Evolutionary conservation across 2,797 vertebrate genomes (phyloP), one percentile per base, ranked within the genome.

Genomic region (Linurgus olivaceus): DNA sequence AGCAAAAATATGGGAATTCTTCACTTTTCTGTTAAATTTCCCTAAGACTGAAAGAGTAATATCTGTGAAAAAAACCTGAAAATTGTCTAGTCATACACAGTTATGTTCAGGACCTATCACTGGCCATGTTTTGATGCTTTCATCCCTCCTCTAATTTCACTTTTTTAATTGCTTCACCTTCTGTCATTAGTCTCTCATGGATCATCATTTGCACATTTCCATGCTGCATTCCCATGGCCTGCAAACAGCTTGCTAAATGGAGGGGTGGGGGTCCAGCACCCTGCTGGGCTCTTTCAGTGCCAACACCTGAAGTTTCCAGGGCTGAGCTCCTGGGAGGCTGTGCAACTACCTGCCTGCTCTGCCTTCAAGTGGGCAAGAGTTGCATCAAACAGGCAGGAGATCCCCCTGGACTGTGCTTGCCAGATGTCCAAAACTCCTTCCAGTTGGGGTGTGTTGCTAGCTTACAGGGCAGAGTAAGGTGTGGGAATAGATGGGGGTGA

Each of bases 361-460:
- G 45, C 62, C 74, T 96, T 94, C 80, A 59, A 11, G 71, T 25
- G 7, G 48, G 48, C 80, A 94, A 70, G 37, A 94, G 31, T 24
- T 75, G 67, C 77, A 96, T 78, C 70, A 93, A 92, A 94, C 13
- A 86, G 80, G 84, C 91, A 95, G 74, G 50, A 65, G 38, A 68
- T 94, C 78, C 85, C 81, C 29, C 42, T 52, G 62, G 94, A 57
- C n/a, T 35, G 24, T 72, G 29, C 62, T 72, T 91, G 84, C 94
- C 97, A 97, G 95, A 95, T 98, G 97, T 95, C 73, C 80, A 92
- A 29, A 40, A 66, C 48, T 38, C 38, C 75, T 90, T 97, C 88
- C 91, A 92, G 68, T 81, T 86, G 70, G 88, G 86, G 77, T 62
- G 61, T 21, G 21, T 28, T 72, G 52, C 93, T 96, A 77, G 86